These are phyloP conservation scores for Hesperophylax magnus DNA, from an alignment of 1,140 invertebrate species.

Conservation along the genomic window DNA sequence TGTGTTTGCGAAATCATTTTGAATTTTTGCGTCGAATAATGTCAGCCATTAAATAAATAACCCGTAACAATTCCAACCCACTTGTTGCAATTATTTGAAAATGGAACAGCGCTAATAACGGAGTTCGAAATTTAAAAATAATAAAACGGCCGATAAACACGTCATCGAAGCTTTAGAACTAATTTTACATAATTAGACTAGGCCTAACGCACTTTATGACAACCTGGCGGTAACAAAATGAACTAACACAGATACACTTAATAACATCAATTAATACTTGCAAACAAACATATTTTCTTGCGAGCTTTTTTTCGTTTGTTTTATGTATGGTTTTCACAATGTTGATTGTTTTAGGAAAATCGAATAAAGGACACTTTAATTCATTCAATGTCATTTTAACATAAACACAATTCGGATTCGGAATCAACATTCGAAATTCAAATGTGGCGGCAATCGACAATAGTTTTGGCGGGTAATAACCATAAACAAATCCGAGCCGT, in stretches of 20 bases:
- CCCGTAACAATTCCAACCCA: slow-evolving; percentile 21
- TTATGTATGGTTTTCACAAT: no score
- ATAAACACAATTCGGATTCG: slow-evolving; percentile 25
- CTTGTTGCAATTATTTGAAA: slow-evolving; percentile 25
- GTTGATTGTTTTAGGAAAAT: neutral
- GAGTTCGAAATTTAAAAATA: slow-evolving; percentile 33
- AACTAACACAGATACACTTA: no score
- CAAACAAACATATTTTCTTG: no score
- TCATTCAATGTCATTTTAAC: slow-evolving; percentile 20
- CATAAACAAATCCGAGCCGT: slow-evolving; percentile 29
- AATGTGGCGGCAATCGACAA: slow-evolving; percentile 14
- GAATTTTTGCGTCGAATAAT: slow-evolving; percentile 27
- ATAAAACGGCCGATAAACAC: slow-evolving; percentile 31
- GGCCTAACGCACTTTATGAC: no score
- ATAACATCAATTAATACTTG: no score
- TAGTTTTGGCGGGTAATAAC: slow-evolving; percentile 40
- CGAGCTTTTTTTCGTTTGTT: no score
- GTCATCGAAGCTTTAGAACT: slow-evolving; percentile 28
- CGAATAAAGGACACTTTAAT: slow-evolving; percentile 14
- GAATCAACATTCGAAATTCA: slow-evolving; percentile 13
- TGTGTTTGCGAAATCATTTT: neutral
- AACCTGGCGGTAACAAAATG: no score
- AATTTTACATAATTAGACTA: no score
- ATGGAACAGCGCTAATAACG: slow-evolving; percentile 29
- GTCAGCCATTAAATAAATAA: slow-evolving; percentile 16